Base-by-base conservation (phyloP, 2,888 invertebrate genomes). In the Plebejus argus region DNA sequence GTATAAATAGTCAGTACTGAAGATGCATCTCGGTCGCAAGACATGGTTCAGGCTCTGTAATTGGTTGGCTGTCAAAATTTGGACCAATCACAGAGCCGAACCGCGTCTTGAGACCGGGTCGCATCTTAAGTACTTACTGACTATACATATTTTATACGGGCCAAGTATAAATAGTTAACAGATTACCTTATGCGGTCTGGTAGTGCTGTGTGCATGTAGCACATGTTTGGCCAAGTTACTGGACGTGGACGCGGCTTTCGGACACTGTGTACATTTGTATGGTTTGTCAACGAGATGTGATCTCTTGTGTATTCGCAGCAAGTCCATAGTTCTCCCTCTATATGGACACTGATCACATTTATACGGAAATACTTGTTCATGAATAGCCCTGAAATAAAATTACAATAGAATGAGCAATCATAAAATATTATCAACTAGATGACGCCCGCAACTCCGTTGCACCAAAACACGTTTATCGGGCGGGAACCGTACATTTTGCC, bases 221-320 rank as follows among this genome's bases (percentile, higher is more conserved):
- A 93, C 88, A 78, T 93, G 93, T 81, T 93, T 93, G 5, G 90
- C 88, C 1, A 93, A 85, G 81, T 93, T 93, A 82, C 93, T 93
- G 0, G 92, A 84, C 0, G 93, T 93, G 1, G 91, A 91, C 0
- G 91, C 90, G 0, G 91, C 84, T 79, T 92, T 93, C 0, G 90
- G 88, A 79, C 93, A 93, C 78, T 90, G 90, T 0, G 89, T 82
- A 79, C 93, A 93, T 82, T 91, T 92, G 80, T 85, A 93, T 0
- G 93, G 93, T 81, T 93, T 92, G 78, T 92, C 93, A 0, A 81
- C 84, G 79, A 93, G 76, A 81, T 93, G 93, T 1, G 91, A 86
- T 71, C 93, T 82, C 79, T 91, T 90, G 84, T 93, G 93, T 1
- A 93, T 91, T 77, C 89, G 91, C 74, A 93, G 83, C 23, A 93